Percentiles rank a stretch among this genome's conserved stretches.
These are phyloP conservation scores for Sphenopsis melanotis DNA, from an alignment of 2,797 vertebrate genomes.

Conservation along the genomic window DNA sequence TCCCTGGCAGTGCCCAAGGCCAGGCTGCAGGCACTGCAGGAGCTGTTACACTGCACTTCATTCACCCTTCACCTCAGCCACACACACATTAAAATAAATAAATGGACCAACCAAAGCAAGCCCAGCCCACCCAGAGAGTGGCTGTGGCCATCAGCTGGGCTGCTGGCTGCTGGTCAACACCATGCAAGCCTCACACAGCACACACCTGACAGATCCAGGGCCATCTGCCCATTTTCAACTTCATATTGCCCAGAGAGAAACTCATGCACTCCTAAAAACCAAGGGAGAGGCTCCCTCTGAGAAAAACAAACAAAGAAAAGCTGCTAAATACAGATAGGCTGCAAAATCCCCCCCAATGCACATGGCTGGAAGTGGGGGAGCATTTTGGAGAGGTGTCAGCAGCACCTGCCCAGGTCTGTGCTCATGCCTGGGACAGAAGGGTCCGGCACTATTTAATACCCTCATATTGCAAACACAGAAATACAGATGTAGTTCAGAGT, in stretches of 20 bases:
- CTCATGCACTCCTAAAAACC: not conserved
- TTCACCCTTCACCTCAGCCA: not conserved
- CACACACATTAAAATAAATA: too few relatives aligned
- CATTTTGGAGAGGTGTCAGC: not conserved
- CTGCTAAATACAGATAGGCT: not conserved
- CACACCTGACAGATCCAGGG: accelerated
- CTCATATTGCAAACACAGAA: not conserved
- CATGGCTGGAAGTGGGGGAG: not conserved
- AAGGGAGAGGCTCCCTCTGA: not conserved
- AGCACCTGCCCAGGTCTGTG: not conserved
- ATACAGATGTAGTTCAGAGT: not conserved
- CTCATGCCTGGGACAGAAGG: not conserved
- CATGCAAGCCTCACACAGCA: not conserved
- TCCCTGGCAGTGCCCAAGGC: not conserved
- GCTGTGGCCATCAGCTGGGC: not conserved
- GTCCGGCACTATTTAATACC: not conserved
- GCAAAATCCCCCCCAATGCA: not conserved
- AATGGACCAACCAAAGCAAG: too few relatives aligned
- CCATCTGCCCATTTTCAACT: not conserved
- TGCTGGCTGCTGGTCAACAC: not conserved
- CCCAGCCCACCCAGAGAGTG: not conserved
- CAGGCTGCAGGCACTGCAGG: not conserved
- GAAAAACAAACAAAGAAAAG: not conserved
- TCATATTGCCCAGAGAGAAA: not conserved
- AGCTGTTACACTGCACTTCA: not conserved